Evolutionary conservation across 2,797 vertebrate species (phyloP), one percentile per base, ranked within the genome.

Genomic region (Momotus momota): DNA sequence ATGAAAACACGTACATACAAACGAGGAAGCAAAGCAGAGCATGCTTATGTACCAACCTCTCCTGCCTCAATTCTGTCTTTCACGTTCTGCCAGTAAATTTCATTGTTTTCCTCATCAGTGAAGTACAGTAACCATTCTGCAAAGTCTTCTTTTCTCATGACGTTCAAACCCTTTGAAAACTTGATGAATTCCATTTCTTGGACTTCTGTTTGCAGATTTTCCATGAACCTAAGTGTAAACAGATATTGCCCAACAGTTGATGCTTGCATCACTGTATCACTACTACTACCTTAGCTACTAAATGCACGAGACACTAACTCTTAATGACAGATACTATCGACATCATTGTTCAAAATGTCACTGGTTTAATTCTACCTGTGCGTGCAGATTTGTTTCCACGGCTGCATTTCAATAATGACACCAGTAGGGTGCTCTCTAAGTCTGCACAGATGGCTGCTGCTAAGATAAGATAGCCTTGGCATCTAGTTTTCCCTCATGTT

Each of bases 181-280:
- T 99, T 99, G 33, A 98, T 97, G 97, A 99, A 99, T 98, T 99
- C 99, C 99, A 99, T 99, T 98, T 99, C 99, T 96, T 99, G 99
- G 48, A 99, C 98, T 94, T 99, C 99, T 0, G 98, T 98, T 97
- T 99, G 99, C 78, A 99, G 98, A 95, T 99, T 98, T 97, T 99
- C 99, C 99, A 99, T 99, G 98, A 99, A 99, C 92, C 99, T 99
- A 94, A 93, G 71, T n/a, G 41, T 46, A 81, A 97, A 93, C 87
- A 97, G 31, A 88, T 10, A 92, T 73, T 48, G 87, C 7, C n/a
- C 83, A 81, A 14, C 51, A 82, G 73, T 38, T 54, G 52, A 60
- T 27, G 38, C 10, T 23, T 55, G 29, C 38, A 58, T 10, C 29
- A 46, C 45, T 8, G 18, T 25, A 60, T 58, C 33, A 31, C 11